phyloP scores from a whole-genome alignment of 2,113 vertebrate genomes.

The Poeciliopsis occidentalis region DNA sequence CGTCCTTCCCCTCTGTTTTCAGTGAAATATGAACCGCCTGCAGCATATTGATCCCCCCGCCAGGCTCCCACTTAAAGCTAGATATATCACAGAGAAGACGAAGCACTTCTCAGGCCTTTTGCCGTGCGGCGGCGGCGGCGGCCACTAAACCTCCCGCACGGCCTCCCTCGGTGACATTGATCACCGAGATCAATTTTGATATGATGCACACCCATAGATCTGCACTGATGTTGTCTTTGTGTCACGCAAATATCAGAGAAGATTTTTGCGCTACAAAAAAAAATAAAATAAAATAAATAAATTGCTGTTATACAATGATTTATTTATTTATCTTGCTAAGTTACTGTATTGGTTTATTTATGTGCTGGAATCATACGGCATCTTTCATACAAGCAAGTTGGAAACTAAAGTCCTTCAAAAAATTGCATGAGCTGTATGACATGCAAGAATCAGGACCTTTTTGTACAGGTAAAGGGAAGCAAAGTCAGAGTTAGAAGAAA shows the following conservation, averaged over 20 bases:
- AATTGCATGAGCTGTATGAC: not conserved
- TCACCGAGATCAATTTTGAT: constrained; percentile 66
- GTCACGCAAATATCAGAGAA: not conserved
- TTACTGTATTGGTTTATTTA: no score
- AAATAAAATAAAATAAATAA: no score
- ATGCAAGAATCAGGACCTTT: not conserved
- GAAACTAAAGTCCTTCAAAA: not conserved
- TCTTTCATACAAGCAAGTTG: not conserved
- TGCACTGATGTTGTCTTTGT: constrained; percentile 22
- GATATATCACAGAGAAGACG: constrained; percentile 59
- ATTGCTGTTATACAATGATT: no score
- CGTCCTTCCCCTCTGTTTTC: constrained; percentile 48
- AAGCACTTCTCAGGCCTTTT: constrained; percentile 40
- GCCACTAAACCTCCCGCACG: constrained; percentile 29
- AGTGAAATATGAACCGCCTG: constrained; percentile 73
- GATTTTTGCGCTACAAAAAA: no score
- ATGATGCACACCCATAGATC: constrained; percentile 39
- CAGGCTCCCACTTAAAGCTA: constrained; percentile 64
- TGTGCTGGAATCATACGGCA: not conserved
- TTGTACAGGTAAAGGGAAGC: not conserved
- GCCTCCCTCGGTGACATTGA: constrained; percentile 50
- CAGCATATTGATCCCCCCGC: constrained; percentile 65
- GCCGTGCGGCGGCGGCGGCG: constrained; percentile 30
- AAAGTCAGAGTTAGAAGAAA: not conserved
- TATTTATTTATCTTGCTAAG: no score